phyloP scores from a whole-genome alignment of 37 sponge, comb jelly and placozoan species.

The Ianthella basta region DNA sequence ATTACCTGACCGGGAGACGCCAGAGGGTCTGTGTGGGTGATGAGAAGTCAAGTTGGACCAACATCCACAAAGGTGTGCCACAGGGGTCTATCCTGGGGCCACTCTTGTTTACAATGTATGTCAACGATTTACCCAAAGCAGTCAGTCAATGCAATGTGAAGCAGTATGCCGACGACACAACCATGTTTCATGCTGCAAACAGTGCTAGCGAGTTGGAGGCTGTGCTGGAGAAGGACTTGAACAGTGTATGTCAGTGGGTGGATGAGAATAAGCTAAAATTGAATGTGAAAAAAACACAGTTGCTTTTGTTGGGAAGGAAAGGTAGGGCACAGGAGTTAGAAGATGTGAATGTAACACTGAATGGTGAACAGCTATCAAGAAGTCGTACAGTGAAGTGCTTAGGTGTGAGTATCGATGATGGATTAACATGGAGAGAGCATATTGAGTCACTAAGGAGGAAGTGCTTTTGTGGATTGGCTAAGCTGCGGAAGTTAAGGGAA shows the following conservation, averaged over 20 bases:
- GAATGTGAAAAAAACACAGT: background rate
- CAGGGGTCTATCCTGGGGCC: slow-evolving; percentile 51
- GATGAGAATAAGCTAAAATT: background rate
- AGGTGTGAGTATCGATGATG: background rate
- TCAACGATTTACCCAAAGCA: slow-evolving; percentile 35
- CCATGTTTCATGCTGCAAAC: background rate
- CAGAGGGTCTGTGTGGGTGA: slow-evolving; percentile 34
- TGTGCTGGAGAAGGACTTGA: background rate
- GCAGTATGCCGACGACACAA: slow-evolving; percentile 50
- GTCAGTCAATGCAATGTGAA: background rate
- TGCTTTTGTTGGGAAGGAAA: background rate
- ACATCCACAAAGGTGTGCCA: slow-evolving; percentile 37
- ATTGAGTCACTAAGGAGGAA: background rate
- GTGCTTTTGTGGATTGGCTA: background rate
- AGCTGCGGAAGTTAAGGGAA: slow-evolving; percentile 18
- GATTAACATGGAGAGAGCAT: slow-evolving; percentile 13
- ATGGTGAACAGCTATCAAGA: background rate
- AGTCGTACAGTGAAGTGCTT: background rate
- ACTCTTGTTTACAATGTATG: slow-evolving; percentile 40
- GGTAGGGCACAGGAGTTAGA: background rate
- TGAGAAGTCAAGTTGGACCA: slow-evolving; percentile 9
- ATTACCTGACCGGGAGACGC: slow-evolving; percentile 12
- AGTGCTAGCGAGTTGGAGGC: background rate
- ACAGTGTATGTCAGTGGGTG: background rate
- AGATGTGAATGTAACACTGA: background rate